Base-by-base conservation (phyloP, 2,888 invertebrate species). In the Drosophila diplacantha region DNA sequence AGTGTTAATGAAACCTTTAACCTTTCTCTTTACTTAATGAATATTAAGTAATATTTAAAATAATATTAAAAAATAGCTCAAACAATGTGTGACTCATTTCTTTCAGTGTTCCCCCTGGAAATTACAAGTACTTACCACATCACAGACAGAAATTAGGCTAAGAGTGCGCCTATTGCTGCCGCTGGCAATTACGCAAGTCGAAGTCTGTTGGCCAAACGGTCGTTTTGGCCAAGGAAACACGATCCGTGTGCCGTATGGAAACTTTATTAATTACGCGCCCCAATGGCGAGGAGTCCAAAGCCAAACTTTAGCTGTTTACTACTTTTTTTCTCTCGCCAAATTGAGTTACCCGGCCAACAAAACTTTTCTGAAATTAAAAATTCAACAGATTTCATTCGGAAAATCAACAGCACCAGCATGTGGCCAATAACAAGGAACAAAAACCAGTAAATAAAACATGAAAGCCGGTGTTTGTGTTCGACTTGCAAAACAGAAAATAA, bases 241-340 rank as follows among this genome's bases (percentile, higher is more conserved):
- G 18, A 55, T 41, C 31, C 56, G 24, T 38, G 44, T 31, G 46
- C 39, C 54, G 61, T 58, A 65, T 74, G 72, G 64, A 55, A 73
- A 73, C 73, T 73, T 73, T 73, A 62, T 73, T 73, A 73, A 75
- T 73, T 73, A 75, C 54, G 57, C 72, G 75, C 72, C 55, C 50
- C 59, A 69, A 43, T 72, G 72, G 20, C 49, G 9, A 29, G 22
- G n/a, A 46, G 34, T 60, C 22, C 44, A 46, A 24, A 16, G 39
- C 3, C 50, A 74, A 73, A 74, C 55, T 72, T 74, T 57, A 26
- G 47, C 54, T 56, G 31, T 61, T 54, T 56, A 57, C 43, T 50
- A 41, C 59, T 58, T 38, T 51, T n/a, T 31, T 26, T 18, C 20
- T 20, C 16, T 26, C 16, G 8, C 22, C 34, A 56, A 50, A 43